These are phyloP conservation scores for Psix sp. DNA, from an alignment of 1,140 invertebrate species.

Conservation along the genomic window DNA sequence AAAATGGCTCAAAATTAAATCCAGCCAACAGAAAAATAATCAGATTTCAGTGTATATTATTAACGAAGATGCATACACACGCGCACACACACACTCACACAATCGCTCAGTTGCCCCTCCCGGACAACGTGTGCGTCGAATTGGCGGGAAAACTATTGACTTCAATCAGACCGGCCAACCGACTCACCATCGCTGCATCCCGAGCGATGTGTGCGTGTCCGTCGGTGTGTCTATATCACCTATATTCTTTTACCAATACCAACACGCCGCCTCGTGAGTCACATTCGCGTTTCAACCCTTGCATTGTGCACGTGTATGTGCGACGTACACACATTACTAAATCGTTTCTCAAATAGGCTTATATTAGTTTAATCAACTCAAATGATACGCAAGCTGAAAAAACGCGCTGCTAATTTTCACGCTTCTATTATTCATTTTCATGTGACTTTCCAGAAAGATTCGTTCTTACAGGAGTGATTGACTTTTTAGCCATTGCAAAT, in stretches of 20 bases:
- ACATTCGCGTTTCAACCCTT: constrained; percentile 44
- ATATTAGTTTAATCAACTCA: constrained; percentile 37
- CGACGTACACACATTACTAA: constrained; percentile 17
- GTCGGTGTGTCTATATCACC: constrained; percentile 42
- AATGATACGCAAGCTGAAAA: constrained; percentile 15
- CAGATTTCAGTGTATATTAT: constrained; percentile 76
- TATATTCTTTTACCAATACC: constrained; percentile 44
- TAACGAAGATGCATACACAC: constrained; percentile 67
- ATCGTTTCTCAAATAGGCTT: constrained; percentile 46
- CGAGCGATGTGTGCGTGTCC: constrained; percentile 7
- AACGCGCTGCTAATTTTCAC: too few species aligned
- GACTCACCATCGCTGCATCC: constrained; percentile 37
- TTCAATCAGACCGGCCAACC: constrained; percentile 68
- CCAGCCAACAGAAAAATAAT: constrained; percentile 74
- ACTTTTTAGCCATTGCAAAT: too few species aligned
- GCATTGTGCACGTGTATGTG: constrained; percentile 24
- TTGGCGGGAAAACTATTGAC: constrained; percentile 69
- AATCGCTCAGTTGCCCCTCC: background rate
- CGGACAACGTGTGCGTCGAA: constrained; percentile 44
- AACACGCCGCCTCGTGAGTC: constrained; percentile 44
- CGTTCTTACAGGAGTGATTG: background rate
- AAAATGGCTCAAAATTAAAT: constrained; percentile 73
- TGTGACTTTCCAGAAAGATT: background rate
- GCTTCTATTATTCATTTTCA: too few species aligned
- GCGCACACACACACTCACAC: constrained; percentile 13